Evolutionary conservation across 53 echinoderm and acorn worm genomes (phyloP).

Genomic region (Crossaster papposus): DNA sequence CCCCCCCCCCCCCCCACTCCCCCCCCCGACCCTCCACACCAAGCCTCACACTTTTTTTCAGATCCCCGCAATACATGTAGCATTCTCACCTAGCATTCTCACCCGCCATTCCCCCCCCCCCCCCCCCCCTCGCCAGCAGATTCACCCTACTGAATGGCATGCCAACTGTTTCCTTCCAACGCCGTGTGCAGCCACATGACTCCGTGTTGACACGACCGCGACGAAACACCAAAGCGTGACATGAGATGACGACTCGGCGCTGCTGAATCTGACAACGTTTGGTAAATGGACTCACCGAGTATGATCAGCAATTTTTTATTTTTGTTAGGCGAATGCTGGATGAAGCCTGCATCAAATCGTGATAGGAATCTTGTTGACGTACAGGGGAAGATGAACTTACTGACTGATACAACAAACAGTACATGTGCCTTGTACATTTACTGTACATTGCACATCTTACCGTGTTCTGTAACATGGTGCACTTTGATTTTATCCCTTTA

Average conservation of each 20-base stretch:
- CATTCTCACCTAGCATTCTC: not conserved
- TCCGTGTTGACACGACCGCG: not conserved
- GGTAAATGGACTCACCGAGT: constrained; percentile 42
- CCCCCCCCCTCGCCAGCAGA: not conserved
- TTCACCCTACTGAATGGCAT: not conserved
- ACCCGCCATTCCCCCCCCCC: not conserved
- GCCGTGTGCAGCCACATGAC: not conserved
- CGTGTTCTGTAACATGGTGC: too few relatives aligned
- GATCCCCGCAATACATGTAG: not conserved
- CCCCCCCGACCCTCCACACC: not conserved
- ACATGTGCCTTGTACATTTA: too few relatives aligned
- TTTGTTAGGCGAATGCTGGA: not conserved
- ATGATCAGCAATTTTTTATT: constrained; percentile 4
- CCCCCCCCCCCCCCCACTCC: not conserved
- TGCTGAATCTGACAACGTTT: constrained; percentile 29
- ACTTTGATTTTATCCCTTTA: too few relatives aligned
- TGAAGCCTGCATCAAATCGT: too few relatives aligned
- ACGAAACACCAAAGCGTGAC: constrained; percentile 20
- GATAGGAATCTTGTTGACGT: too few relatives aligned
- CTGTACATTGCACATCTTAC: too few relatives aligned
- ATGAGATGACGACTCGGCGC: not conserved
- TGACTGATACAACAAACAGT: not conserved
- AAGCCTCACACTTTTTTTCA: not conserved
- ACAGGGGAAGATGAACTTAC: not conserved
- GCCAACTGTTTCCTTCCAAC: not conserved